Percentiles rank a stretch among this genome's conserved stretches.
These are phyloP conservation scores for Holothuria scabra DNA, from an alignment of 53 echinoderm and acorn worm species.

Conservation along the genomic window DNA sequence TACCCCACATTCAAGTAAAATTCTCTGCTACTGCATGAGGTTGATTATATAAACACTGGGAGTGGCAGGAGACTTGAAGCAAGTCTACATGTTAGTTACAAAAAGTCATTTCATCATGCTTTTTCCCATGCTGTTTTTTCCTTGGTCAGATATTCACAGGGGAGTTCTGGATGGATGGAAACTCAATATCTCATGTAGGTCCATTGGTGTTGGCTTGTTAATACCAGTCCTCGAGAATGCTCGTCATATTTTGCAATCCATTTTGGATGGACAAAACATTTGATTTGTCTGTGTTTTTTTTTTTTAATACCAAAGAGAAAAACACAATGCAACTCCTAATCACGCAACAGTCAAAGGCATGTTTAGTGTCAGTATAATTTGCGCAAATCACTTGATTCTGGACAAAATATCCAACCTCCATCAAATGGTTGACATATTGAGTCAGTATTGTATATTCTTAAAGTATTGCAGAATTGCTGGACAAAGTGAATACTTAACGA, in stretches of 20 bases:
- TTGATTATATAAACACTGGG: not conserved
- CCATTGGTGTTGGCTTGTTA: slow-evolving; percentile 41
- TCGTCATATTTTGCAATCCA: not conserved
- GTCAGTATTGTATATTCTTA: too few species aligned
- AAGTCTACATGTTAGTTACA: not conserved
- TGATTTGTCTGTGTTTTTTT: slow-evolving; percentile 11
- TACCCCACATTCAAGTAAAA: too few species aligned
- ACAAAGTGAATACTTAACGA: too few species aligned
- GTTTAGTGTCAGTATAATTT: slow-evolving; percentile 5
- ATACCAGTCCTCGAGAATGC: slow-evolving; percentile 27
- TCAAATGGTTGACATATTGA: too few species aligned
- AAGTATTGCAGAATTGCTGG: too few species aligned
- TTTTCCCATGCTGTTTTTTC: slow-evolving; percentile 35
- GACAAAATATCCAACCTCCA: too few species aligned
- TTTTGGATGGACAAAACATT: not conserved
- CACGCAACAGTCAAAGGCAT: slow-evolving; percentile 18
- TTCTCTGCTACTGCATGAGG: too few species aligned
- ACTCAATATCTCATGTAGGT: slow-evolving; percentile 49
- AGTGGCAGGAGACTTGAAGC: slow-evolving; percentile 5
- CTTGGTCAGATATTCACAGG: slow-evolving; percentile 45
- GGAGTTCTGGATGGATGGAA: slow-evolving; percentile 38
- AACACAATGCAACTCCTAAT: slow-evolving; percentile 10
- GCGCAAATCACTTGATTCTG: not conserved
- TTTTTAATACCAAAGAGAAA: not conserved
- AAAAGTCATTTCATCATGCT: not conserved